Evolutionary conservation across 2,888 invertebrate genomes (phyloP).

Genomic region (Hirtodrosophila duncani): DNA sequence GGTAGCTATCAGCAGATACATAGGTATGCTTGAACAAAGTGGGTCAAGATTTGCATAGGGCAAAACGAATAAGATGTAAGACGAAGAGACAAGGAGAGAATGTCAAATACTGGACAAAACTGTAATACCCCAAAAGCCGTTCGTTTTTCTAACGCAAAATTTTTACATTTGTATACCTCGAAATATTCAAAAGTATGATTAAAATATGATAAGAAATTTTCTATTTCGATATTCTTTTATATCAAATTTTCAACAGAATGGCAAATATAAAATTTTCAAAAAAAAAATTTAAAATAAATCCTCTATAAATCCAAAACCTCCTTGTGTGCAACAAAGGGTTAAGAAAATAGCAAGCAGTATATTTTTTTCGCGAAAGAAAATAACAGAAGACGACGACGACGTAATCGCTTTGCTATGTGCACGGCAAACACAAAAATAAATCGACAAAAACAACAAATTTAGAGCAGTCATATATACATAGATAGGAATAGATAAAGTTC

Average conservation of each 20-base stretch:
- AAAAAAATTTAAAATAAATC: background rate
- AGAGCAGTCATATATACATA: slow-evolving; percentile 45
- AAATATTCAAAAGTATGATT: too few relatives aligned
- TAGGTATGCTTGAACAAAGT: slow-evolving; percentile 30
- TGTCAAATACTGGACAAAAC: too few relatives aligned
- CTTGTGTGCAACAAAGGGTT: slow-evolving; percentile 46
- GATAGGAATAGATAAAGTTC: slow-evolving; percentile 18
- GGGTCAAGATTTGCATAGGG: slow-evolving; percentile 58
- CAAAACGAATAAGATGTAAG: slow-evolving; percentile 1
- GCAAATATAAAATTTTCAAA: too few relatives aligned
- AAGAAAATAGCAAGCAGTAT: slow-evolving; percentile 35
- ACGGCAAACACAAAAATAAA: slow-evolving; percentile 29
- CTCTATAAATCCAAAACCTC: slow-evolving; percentile 6
- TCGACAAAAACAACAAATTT: slow-evolving; percentile 31
- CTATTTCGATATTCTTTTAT: background rate
- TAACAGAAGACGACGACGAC: slow-evolving; percentile 51
- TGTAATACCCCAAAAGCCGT: too few relatives aligned
- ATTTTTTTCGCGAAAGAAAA: too few relatives aligned
- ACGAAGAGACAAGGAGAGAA: background rate
- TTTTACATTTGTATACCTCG: too few relatives aligned
- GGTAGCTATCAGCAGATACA: slow-evolving; percentile 15
- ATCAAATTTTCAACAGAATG: background rate
- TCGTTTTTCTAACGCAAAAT: too few relatives aligned
- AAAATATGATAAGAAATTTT: slow-evolving; percentile 4
- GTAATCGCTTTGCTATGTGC: slow-evolving; percentile 70